Evolutionary conservation across 2,888 invertebrate genomes (phyloP).

Genomic region (Drosophila ezoana): DNA sequence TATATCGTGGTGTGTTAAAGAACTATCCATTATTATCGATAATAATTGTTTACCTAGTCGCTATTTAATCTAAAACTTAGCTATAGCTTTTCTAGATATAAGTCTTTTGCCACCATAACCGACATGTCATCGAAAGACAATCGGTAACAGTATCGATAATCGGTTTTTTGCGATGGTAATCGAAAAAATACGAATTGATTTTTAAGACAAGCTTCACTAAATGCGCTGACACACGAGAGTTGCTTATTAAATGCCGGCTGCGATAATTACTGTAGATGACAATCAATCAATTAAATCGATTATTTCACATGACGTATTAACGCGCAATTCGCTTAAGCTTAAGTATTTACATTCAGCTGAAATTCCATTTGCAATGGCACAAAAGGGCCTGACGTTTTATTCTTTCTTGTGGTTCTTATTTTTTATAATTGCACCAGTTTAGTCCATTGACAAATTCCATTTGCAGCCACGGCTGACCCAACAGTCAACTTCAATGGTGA

Average conservation of each 20-base stretch:
- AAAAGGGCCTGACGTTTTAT: background rate
- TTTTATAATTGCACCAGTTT: background rate
- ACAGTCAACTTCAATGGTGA: constrained; percentile 14
- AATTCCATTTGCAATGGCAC: constrained; percentile 4
- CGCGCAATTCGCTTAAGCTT: constrained; percentile 13
- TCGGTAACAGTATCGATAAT: no score
- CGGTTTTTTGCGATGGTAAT: no score
- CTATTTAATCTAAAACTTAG: no score
- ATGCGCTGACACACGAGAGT: background rate
- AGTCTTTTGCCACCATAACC: no score
- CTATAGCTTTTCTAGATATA: no score
- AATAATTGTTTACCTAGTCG: no score
- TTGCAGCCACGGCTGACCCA: constrained; percentile 21
- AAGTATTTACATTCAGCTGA: constrained; percentile 1
- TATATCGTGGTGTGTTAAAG: no score
- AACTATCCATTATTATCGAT: no score
- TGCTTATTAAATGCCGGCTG: constrained; percentile 6
- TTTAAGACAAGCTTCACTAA: background rate
- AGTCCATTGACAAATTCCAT: constrained; percentile 18
- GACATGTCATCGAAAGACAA: no score
- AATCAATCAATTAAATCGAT: constrained; percentile 30
- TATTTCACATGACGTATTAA: constrained; percentile 21
- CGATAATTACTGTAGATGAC: background rate
- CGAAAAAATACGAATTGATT: no score
- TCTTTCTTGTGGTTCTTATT: background rate